Evolutionary conservation across 2,797 vertebrate species (phyloP).

Genomic region (Chloroceryle inda): DNA sequence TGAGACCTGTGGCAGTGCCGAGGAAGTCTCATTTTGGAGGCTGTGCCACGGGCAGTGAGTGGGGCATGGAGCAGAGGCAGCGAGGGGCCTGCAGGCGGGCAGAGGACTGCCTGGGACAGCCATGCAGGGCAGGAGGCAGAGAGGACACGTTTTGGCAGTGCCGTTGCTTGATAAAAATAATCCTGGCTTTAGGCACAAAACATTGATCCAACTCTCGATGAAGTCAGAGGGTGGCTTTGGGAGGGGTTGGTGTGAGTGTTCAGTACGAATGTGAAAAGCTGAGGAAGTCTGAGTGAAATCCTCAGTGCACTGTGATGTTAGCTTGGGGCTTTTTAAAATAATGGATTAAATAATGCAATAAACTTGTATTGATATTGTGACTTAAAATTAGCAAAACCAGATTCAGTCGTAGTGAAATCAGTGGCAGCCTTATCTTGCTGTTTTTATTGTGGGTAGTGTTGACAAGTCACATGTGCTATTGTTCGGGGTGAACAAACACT

Average conservation of each 20-base stretch:
- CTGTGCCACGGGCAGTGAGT: background rate
- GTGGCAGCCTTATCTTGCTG: conserved; percentile 47
- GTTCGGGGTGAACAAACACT: conserved; percentile 55
- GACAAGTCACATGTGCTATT: conserved; percentile 59
- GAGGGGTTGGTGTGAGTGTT: background rate
- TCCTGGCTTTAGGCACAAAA: background rate
- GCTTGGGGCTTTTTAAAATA: background rate
- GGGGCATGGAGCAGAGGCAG: background rate
- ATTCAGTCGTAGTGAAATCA: conserved; percentile 20
- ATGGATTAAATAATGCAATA: background rate
- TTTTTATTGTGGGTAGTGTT: conserved; percentile 62
- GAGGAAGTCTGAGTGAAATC: background rate
- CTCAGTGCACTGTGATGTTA: accelerated
- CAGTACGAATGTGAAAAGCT: accelerated
- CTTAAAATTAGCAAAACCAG: conserved; percentile 33
- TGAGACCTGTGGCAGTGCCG: background rate
- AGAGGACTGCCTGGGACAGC: background rate
- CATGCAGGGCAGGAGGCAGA: background rate
- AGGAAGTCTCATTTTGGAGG: background rate
- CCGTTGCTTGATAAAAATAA: conserved; percentile 50
- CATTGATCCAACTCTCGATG: conserved; percentile 19
- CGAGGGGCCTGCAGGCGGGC: background rate
- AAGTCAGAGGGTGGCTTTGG: conserved; percentile 24
- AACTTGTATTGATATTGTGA: background rate
- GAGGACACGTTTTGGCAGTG: conserved; percentile 16